These are phyloP conservation scores for Cryptus armator DNA, from an alignment of 2,888 invertebrate genomes.

Conservation along the genomic window DNA sequence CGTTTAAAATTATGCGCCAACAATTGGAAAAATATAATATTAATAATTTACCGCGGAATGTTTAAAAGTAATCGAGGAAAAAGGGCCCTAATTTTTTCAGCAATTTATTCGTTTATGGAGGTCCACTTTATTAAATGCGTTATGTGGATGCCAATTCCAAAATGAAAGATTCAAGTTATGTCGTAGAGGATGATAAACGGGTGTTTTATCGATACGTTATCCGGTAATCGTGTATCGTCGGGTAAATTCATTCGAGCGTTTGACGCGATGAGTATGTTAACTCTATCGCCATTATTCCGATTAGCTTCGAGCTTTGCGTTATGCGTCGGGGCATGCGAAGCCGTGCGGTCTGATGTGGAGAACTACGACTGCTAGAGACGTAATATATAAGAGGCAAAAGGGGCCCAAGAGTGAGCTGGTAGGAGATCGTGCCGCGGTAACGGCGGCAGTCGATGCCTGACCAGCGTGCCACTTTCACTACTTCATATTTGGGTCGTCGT, in stretches of 20 bases:
- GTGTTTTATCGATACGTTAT: neutral
- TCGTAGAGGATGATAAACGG: neutral
- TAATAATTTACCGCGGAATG: too few species aligned
- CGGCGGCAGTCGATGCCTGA: slow-evolving; percentile 81
- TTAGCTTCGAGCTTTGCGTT: slow-evolving; percentile 10
- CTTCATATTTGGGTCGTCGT: slow-evolving; percentile 84
- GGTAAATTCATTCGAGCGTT: neutral
- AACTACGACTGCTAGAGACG: slow-evolving; percentile 48
- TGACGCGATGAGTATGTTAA: slow-evolving; percentile 2
- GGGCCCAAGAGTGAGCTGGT: slow-evolving; percentile 61
- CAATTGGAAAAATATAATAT: too few species aligned
- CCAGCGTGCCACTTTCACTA: slow-evolving; percentile 85
- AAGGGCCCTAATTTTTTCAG: too few species aligned
- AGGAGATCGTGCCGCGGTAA: slow-evolving; percentile 75
- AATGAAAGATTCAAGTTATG: neutral
- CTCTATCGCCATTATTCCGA: neutral
- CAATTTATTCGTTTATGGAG: too few species aligned
- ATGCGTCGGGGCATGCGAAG: slow-evolving; percentile 30
- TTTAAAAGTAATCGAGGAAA: too few species aligned
- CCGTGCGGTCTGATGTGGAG: slow-evolving; percentile 52
- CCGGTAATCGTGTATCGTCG: neutral
- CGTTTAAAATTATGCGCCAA: neutral
- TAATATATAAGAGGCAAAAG: slow-evolving; percentile 62
- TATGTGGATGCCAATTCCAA: neutral
- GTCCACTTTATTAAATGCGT: neutral